A percentile compares a stretch with the other conserved stretches of the same genome.
Conservation (phyloP, 2,888 invertebrate genomes). For the Aelia acuminata region DNA sequence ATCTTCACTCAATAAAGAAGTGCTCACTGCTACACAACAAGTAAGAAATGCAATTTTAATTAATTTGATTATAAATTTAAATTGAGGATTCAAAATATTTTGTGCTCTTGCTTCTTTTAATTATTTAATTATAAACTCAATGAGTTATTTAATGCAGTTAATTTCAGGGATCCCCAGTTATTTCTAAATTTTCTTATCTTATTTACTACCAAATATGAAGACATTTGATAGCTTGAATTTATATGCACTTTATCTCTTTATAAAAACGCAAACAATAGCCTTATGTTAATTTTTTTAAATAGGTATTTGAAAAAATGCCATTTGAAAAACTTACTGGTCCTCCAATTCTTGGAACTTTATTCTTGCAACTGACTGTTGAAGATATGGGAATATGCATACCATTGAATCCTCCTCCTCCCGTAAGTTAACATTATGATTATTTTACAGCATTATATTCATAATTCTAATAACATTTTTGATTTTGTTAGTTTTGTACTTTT, state of each 20-base stretch:
- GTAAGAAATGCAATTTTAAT: constrained; percentile 67
- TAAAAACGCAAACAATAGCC: too few relatives aligned
- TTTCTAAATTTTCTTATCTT: too few relatives aligned
- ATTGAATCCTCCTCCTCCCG: constrained; percentile 84
- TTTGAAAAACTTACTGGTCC: constrained; percentile 83
- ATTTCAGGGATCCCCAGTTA: too few relatives aligned
- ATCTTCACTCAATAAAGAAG: constrained; percentile 90
- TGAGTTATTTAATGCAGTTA: too few relatives aligned
- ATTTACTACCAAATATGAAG: too few relatives aligned
- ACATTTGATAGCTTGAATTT: too few relatives aligned
- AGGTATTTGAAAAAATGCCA: constrained; percentile 81
- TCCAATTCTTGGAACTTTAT: constrained; percentile 90
- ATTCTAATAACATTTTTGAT: neutral
- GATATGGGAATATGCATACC: constrained; percentile 98
- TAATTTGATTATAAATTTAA: neutral
- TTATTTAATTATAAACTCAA: too few relatives aligned
- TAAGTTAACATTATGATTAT: constrained; percentile 67
- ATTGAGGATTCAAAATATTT: neutral
- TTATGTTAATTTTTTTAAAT: constrained; percentile 55
- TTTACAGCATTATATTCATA: neutral
- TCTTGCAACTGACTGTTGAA: constrained; percentile 93
- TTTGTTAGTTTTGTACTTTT: neutral
- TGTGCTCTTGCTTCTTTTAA: neutral
- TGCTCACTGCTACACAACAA: constrained; percentile 82
- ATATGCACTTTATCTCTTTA: too few relatives aligned